These are phyloP conservation scores for Netelia melanura DNA, from an alignment of 2,888 invertebrate genomes.

Conservation along the genomic window DNA sequence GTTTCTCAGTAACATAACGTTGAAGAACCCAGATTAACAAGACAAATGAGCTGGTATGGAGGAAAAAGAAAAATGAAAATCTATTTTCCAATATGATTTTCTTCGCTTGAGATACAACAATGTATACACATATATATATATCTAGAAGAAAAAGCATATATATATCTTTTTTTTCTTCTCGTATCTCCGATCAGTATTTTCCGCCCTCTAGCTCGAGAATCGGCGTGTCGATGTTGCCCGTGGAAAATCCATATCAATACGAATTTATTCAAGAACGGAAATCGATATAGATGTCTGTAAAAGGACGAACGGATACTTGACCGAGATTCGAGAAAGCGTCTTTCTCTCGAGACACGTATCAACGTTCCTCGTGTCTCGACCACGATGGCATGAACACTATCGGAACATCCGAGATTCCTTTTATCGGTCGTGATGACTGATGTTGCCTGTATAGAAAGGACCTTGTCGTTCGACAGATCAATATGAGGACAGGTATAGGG, in stretches of 20 bases:
- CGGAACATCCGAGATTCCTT: conserved; percentile 7
- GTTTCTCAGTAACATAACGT: too few relatives aligned
- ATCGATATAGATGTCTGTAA: not conserved
- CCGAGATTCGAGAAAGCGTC: conserved; percentile 19
- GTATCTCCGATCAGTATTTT: not conserved
- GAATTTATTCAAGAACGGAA: not conserved
- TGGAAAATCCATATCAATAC: not conserved
- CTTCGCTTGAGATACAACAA: too few relatives aligned
- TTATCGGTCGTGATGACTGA: not conserved
- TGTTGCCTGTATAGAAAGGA: not conserved
- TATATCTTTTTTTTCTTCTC: not conserved
- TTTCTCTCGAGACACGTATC: not conserved
- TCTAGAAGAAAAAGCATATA: too few relatives aligned
- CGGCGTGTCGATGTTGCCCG: not conserved
- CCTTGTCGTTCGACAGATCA: conserved; percentile 19
- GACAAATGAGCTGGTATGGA: too few relatives aligned
- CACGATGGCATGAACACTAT: not conserved
- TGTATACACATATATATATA: too few relatives aligned
- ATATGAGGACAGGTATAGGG: not conserved
- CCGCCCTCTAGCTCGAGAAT: not conserved
- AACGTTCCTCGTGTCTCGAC: not conserved
- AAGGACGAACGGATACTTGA: conserved; percentile 13
- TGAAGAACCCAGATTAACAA: too few relatives aligned
- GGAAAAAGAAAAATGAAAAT: too few relatives aligned
- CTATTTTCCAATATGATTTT: too few relatives aligned